Base-by-base conservation (phyloP, 2,797 vertebrate species). In the Euthynnus affinis region DNA sequence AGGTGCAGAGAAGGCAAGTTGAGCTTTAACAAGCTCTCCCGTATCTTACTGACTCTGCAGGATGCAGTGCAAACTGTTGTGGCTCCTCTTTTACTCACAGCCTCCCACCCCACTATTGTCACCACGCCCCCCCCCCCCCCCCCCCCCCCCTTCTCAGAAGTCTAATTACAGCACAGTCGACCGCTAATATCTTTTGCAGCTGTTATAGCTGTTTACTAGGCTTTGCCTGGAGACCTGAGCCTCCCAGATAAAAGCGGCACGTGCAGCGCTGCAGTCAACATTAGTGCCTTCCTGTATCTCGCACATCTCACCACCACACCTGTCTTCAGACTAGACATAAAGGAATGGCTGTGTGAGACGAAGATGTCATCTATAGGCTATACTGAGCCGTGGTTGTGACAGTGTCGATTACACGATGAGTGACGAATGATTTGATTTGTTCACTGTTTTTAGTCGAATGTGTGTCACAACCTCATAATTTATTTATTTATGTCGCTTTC, bases 61-160 rank as follows among this genome's bases (percentile, higher is more conserved):
- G 49, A n/a, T 55, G 6, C 17, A 20, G 3, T 37, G 7, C 20
- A 55, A 23, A 32, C 46, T 25, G 1, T 18, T 1, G 5, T 32
- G 29, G 29, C 29, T 32, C 29, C 51, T 77, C 29, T 42, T 42
- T 56, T 17, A 53, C 27, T 42, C 58, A 49, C 29, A 32, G 29
- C 29, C 1, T 73, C 52, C 53, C 20, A 12, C 70, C 68, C 63
- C 32, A 46, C 44, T 48, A 32, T 34, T 62, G 49, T 22, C 60
- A 25, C 46, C 23, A 61, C 42, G 0, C 68, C 56, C n/a, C n/a
- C n/a, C n/a, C n/a, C n/a, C n/a, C n/a, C n/a, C n/a, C n/a, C n/a
- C n/a, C n/a, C n/a, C n/a, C n/a, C n/a, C n/a, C 48, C 44, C 7
- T 91, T 90, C 88, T 87, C 74, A 65, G 87, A 91, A 88, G 72